Evolutionary conservation across 1,140 invertebrate species (phyloP).

Genomic region (Leptinotarsa defecta): DNA sequence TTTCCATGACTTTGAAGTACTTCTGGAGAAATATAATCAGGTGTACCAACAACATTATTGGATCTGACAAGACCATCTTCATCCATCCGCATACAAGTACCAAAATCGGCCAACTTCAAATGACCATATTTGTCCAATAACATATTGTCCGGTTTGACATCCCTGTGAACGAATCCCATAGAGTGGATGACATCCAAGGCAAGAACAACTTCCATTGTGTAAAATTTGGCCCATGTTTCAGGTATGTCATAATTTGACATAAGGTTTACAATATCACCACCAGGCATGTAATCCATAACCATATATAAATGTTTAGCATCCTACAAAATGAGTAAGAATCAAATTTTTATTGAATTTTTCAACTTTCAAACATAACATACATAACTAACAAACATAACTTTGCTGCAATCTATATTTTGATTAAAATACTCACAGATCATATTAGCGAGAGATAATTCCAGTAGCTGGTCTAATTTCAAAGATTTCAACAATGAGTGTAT

Average conservation of each 20-base stretch:
- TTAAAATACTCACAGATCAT: too few relatives aligned
- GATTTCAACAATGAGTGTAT: too few relatives aligned
- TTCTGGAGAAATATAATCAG: slow-evolving; percentile 99
- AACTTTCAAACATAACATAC: too few relatives aligned
- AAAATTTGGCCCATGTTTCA: slow-evolving; percentile 99
- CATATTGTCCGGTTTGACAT: slow-evolving; percentile 99
- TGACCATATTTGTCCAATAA: slow-evolving; percentile 92
- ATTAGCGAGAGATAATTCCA: too few relatives aligned
- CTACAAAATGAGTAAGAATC: slow-evolving; percentile 55
- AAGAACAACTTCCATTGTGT: slow-evolving; percentile 97
- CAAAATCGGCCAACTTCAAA: slow-evolving; percentile 98
- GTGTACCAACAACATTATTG: slow-evolving; percentile 98
- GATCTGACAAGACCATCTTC: slow-evolving; percentile 91
- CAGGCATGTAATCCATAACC: slow-evolving; percentile 99
- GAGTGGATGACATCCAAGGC: slow-evolving; percentile 97
- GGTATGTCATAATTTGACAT: slow-evolving; percentile 99
- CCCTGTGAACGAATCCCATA: slow-evolving; percentile 98
- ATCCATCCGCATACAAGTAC: slow-evolving; percentile 99
- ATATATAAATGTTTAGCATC: slow-evolving; percentile 96
- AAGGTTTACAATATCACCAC: slow-evolving; percentile 97
- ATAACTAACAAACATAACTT: too few relatives aligned
- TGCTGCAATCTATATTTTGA: too few relatives aligned
- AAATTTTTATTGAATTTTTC: too few relatives aligned
- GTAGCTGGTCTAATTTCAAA: too few relatives aligned
- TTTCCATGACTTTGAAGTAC: slow-evolving; percentile 93